Base-by-base conservation (phyloP, 2,113 vertebrate genomes). In the Syrrhaptes paradoxus region DNA sequence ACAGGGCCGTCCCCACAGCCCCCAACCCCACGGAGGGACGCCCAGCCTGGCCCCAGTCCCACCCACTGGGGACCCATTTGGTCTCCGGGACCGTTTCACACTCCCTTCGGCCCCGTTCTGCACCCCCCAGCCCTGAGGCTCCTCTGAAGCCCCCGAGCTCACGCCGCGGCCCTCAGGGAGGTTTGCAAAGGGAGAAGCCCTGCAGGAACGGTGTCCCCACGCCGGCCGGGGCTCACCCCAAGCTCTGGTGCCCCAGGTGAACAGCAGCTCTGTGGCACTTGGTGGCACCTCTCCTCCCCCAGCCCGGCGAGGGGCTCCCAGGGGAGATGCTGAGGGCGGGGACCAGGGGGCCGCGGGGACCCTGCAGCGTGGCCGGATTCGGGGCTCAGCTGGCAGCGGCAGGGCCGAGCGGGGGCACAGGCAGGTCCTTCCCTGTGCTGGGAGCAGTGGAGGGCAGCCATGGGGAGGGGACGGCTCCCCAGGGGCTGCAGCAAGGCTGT, bases 351-450 rank as follows among this genome's bases (percentile, higher is more conserved):
- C 31, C 68, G 58, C 7, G 2, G 72, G 41, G 12, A 38, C 29
- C 19, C 17, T 10, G 0, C 0, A 1, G 29, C 67, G 63, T 1
- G 1, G 36, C 4, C 38, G 52, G 52, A 67, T 19, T 24, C 3
- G 3, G 24, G 29, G 32, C 32, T 34, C 2, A 2, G 22, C 38
- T 0, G 0, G 57, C 65, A 78, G 70, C 14, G 6, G 28, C 18
- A 3, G 2, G 41, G n/a, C 84, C 70, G 49, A 54, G 36, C 0
- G 0, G 20, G 36, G 1, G 2, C 24, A 7, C 0, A 2, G 8
- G 18, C 45, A 46, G 49, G 41, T 51, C 5, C 49, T 28, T 31
- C 51, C 14, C 1, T 0, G 49, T 20, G 45, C 62, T 9, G 2
- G 2, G 1, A 9, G 36, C 36, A 36, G 36, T 36, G 36, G 36